Base-by-base conservation (phyloP, 2,888 invertebrate genomes). In the Agonum fuliginosum region DNA sequence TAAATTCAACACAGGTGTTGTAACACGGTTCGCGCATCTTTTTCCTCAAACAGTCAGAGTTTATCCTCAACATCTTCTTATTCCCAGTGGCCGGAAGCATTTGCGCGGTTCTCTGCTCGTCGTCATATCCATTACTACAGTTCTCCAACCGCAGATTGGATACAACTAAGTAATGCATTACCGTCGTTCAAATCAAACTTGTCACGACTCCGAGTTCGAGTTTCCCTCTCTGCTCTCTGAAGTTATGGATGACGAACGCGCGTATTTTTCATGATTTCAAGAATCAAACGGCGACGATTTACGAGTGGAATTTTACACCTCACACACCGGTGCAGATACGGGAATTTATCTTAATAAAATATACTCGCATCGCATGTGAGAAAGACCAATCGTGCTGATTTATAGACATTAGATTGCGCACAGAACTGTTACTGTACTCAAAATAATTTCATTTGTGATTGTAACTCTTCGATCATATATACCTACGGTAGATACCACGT, bases 111-210 rank as follows among this genome's bases (percentile, higher is more conserved):
- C 3, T n/a, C 43, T 6, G 43, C 34, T 8, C 20, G 30, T 17
- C 67, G 67, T 41, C 41, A 67, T 67, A 67, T 67, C 67, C 67
- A 41, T 67, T 67, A 67, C 46, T 19, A 70, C 48, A 48, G 48
- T 71, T 71, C 48, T 51, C 70, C 43, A 58, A 12, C 37, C 37
- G 37, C 43, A 71, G 71, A 71, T 71, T 71, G 71, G 71, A 48
- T 71, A 71, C 71, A 71, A 71, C 72, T 72, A 72, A 72, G 72
- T 54, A 72, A 72, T 72, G 72, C 72, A 72, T 72, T 72, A 72
- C 72, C 58, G 72, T 71, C 71, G 46, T 58, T 72, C 72, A 58
- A 41, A 72, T 72, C 54, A 72, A 72, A 72, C 58, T 54, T 72
- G 72, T 72, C 72, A 72, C n/a, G n/a, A n/a, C n/a, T 19, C 27